Evolutionary conservation across 2,888 invertebrate genomes (phyloP), one percentile per base, ranked within the genome.

Genomic region (Pecten maximus): DNA sequence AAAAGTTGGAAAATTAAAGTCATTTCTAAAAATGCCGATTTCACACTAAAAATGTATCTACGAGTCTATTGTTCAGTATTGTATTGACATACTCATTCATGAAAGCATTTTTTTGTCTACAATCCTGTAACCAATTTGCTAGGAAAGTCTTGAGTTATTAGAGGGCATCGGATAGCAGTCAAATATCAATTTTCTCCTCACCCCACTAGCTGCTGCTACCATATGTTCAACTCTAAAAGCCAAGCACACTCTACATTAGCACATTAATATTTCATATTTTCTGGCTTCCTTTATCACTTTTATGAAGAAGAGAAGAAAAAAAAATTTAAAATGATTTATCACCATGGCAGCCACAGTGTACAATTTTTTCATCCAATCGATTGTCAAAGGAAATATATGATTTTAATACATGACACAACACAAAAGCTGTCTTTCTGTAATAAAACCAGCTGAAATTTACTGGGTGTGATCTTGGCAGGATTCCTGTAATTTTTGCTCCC

Each of bases 221-320:
- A 74, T 74, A 74, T 74, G 74, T 74, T 74, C 74, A 28, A 74
- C 35, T 10, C 74, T 74, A 74, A 74, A 3, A 74, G 4, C 35
- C 74, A 28, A 74, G 74, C 74, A 74, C 74, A 74, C 74, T 74
- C 74, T 28, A 74, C 74, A 74, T 74, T 74, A 74, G 74, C 74
- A 74, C 35, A 74, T 74, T 74, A 74, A 74, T 74, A 74, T 74
- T 74, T 74, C 74, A 74, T 74, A 74, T 74, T 74, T 48, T 74
- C 74, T 74, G 12, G 74, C 74, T 74, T 35, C 74, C 74, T 74
- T 74, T 74, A 74, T 74, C 74, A 35, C 35, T 74, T 74, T 74
- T 74, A 74, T 74, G 74, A 74, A 74, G 23, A 35, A 74, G 28
- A 28, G 35, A 74, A 74, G 35, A 35, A 28, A 74, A 74, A 54